Conservation (phyloP, 1,140 invertebrate genomes). For the Calephelis virginiensis region DNA sequence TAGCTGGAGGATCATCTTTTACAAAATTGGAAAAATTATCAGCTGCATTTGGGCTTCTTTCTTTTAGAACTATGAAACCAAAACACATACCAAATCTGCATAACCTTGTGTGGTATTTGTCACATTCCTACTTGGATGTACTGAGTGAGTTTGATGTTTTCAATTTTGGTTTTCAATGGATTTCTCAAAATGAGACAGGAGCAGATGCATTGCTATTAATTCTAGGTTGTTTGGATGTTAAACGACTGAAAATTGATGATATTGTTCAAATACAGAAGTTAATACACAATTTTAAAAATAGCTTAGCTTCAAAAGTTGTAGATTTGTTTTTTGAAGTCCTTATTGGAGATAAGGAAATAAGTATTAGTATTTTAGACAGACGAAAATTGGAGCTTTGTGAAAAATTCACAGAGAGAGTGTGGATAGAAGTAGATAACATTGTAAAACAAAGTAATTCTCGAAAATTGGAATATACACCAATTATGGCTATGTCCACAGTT, state of each 20-base stretch:
- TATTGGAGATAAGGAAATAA: conserved; percentile 30
- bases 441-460: conserved; percentile 45
- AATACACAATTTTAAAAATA: conserved; percentile 44
- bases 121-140: conserved; percentile 59
- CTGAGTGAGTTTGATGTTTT: conserved; percentile 55
- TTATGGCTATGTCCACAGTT: conserved; percentile 48
- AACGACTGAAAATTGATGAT: conserved; percentile 39
- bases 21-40: conserved; percentile 45
- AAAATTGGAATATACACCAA: conserved; percentile 41
- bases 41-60: conserved; percentile 48
- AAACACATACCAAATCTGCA: conserved; percentile 49
- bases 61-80: conserved; percentile 58
- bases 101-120: conserved; percentile 63
- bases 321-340: conserved; percentile 43
- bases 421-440: conserved; percentile 49
- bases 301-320: conserved; percentile 56
- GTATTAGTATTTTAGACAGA: conserved; percentile 25
- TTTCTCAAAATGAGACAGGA: conserved; percentile 43
- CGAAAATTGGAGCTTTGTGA: conserved; percentile 40
- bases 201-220: conserved; percentile 54
- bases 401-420: conserved; percentile 57
- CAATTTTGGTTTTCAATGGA: conserved; percentile 63
- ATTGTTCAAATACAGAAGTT: conserved; percentile 42
- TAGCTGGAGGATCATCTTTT: conserved; percentile 52
- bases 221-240: conserved; percentile 59